Conservation (phyloP, 1,140 invertebrate genomes). For the Cydia strobilella region DNA sequence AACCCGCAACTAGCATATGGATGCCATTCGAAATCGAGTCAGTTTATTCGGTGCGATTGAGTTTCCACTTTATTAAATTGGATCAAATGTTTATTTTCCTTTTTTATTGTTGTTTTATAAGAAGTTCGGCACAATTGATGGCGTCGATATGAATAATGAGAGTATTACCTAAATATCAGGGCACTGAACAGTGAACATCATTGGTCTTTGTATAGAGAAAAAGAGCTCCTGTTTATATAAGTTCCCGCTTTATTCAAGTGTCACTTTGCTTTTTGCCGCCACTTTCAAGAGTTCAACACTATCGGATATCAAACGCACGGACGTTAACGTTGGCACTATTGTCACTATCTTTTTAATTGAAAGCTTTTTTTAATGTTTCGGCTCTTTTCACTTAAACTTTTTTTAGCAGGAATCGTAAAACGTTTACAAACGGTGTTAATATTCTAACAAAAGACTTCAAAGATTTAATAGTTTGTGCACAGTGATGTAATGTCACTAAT, state of each 20-base stretch:
- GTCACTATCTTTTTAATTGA: constrained; percentile 78
- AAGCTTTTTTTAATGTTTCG: constrained; percentile 71
- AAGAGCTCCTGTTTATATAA: constrained; percentile 70
- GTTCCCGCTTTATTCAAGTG: constrained; percentile 79
- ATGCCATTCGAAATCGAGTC: too few relatives aligned
- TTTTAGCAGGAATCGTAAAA: constrained; percentile 65
- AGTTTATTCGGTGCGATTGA: too few relatives aligned
- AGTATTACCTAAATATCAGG: constrained; percentile 26
- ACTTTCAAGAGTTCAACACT: constrained; percentile 69
- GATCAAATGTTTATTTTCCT: neutral
- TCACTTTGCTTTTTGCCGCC: constrained; percentile 78
- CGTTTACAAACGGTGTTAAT: constrained; percentile 65
- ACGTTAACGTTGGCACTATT: constrained; percentile 68
- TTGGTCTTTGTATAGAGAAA: constrained; percentile 63
- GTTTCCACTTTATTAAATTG: neutral
- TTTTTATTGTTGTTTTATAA: neutral
- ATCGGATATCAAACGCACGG: constrained; percentile 76
- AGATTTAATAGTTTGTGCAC: constrained; percentile 52
- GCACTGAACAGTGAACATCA: constrained; percentile 40
- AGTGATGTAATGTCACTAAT: constrained; percentile 47
- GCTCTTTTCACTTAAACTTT: constrained; percentile 51
- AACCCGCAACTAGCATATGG: too few relatives aligned
- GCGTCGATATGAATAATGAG: neutral
- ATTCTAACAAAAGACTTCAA: constrained; percentile 74
- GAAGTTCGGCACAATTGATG: neutral